Base-by-base conservation (phyloP, 2,113 vertebrate genomes). In the Ophthalmotilapia sp. region DNA sequence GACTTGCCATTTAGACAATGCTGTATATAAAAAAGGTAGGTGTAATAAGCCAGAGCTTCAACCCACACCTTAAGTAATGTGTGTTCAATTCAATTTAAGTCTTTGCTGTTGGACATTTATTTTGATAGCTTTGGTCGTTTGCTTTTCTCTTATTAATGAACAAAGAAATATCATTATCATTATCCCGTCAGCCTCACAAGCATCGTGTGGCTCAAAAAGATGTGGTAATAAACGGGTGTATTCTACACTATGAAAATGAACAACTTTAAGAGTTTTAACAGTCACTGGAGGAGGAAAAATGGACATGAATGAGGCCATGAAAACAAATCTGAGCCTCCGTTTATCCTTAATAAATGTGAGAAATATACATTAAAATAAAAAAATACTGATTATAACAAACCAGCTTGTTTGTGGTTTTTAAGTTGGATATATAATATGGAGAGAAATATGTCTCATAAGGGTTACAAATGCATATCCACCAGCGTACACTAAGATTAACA, bases 221-320 rank as follows among this genome's bases (percentile, higher is more conserved):
- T 19, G 9, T 26, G 40, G 40, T 2, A 0, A 47, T 29, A 26
- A 26, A 29, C 0, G 4, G 2, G 2, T 75, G 15, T 47, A 11
- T 75, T 47, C 6, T 5, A 47, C 15, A 45, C 23, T 26, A 77
- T 49, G 4, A 49, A 9, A 45, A 77, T 19, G 6, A 75, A 47
- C 70, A 29, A n/a, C 60, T 38, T 38, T 65, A 13, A 38, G 17
- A 21, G 3, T 38, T 68, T 5, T 68, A 68, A 38, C 1, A 7
- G 33, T 68, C 15, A 68, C 1, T 40, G 33, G 62, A 68, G 19
- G 19, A 68, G 33, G 11, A 21, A 68, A 68, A 68, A 68, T 40
- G 33, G 4, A 13, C 0, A 68, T 40, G 11, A 15, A 15, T 45
- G 2, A 70, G 65, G 15, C 1, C 70, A 19, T 31, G 26, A 49